These are phyloP conservation scores for Trilocha varians DNA, from an alignment of 2,888 invertebrate species.

Conservation along the genomic window DNA sequence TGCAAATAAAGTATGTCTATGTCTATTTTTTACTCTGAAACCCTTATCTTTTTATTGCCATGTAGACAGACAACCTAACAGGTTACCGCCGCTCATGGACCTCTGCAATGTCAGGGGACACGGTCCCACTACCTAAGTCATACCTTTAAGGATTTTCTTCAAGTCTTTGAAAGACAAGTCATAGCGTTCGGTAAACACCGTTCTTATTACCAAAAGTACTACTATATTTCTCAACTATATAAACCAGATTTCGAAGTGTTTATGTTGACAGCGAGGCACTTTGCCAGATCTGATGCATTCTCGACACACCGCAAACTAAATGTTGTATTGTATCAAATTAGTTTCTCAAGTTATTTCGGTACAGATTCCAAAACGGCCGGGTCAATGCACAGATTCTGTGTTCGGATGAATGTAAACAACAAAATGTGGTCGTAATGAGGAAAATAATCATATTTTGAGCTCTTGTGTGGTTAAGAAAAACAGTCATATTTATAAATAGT, in stretches of 20 bases:
- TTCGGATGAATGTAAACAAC: neutral
- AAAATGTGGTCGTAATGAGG: neutral
- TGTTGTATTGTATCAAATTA: neutral
- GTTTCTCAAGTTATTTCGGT: neutral
- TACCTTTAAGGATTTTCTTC: too few species aligned
- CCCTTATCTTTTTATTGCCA: too few species aligned
- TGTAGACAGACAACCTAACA: too few species aligned
- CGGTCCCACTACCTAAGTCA: too few species aligned
- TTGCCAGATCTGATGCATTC: neutral
- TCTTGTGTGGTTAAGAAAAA: too few species aligned
- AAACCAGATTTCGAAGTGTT: neutral
- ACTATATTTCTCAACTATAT: neutral
- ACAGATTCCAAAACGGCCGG: constrained; percentile 12
- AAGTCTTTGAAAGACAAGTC: too few species aligned
- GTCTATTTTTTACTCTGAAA: too few species aligned
- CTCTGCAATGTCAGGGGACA: too few species aligned
- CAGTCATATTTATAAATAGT: too few species aligned
- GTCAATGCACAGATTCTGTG: constrained; percentile 12
- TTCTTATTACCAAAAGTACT: neutral
- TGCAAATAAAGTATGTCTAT: too few species aligned
- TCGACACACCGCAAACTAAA: neutral
- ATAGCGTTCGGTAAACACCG: too few species aligned
- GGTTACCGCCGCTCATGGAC: too few species aligned
- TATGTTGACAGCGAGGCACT: neutral
- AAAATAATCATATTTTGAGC: neutral